Evolutionary conservation across 2,797 vertebrate genomes (phyloP), one percentile per base, ranked within the genome.

Genomic region (Sphenopsis melanotis): DNA sequence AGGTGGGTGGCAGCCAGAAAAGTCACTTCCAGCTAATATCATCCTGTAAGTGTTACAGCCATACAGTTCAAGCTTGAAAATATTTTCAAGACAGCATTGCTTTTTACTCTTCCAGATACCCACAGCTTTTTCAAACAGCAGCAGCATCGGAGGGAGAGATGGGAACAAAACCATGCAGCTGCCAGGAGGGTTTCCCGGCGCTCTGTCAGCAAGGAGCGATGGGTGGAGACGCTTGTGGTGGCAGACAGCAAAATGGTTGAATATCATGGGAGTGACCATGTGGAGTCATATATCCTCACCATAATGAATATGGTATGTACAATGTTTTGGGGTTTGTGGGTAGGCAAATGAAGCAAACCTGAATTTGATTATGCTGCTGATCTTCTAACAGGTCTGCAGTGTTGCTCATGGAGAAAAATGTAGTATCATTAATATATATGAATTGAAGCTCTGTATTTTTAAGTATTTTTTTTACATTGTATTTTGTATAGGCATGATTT

Each of bases 171-270:
- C 10, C 93, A 80, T 8, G 2, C 11, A 34, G 78, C 47, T 71
- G 77, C 34, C 96, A 97, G 98, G 50, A 97, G 89, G 27, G 93
- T 98, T 76, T 98, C 97, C 12, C 98, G 97, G 34, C 98, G 99
- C 49, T 99, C 99, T 5, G 98, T 99, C 97, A 99, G 99, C 98
- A 98, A 97, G 83, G 99, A 99, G 91, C 97, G 99, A 24, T 99
- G 99, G 99, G 99, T 99, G 96, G 99, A 99, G 98, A 99, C 99
- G 0, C 98, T 99, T 97, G 99, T 99, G 95, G 99, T 99, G 95
- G 99, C 99, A 1, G 99, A 99, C 96, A 98, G 98, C 71, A 99
- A 99, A 96, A 99, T 99, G 96, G 98, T 99, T 66, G 98, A 99
- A 37, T 99, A 99, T 86, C 99, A 99, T 1, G 99, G 99, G 86